Evolutionary conservation across 1,140 invertebrate species (phyloP), one percentile per base, ranked within the genome.

Genomic region (Cydia splendana): DNA sequence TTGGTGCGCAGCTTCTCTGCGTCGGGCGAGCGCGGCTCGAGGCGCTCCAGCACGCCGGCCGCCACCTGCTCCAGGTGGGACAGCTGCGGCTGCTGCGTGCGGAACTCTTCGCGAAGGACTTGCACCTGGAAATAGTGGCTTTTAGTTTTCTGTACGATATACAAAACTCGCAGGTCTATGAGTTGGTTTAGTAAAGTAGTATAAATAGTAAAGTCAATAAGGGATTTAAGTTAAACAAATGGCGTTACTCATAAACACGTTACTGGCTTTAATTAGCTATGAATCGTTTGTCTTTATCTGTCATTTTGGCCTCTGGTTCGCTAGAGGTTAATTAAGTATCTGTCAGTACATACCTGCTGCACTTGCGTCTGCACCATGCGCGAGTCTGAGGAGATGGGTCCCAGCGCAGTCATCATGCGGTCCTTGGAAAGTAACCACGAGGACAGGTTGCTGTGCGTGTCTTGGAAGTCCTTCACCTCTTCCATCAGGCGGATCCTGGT

Each of bases 311-410:
- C 24, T 24, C 24, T 24, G 24, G 24, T 24, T 24, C 24, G 24
- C 24, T 24, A 34, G 34, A 34, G 5, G 38, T 42, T 7, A 9
- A 48, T 48, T 12, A 48, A 48, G 24, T 48, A 48, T 48, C 2
- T 4, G 45, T 48, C 12, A 13, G 12, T 48, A 38, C 88, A 38
- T 85, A 93, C 93, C 94, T 98, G 98, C 88, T 99, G 98, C 34
- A 98, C 96, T 94, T 99, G 98, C 78, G 97, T 98, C 81, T 98
- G 97, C 0, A 99, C 97, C 96, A 99, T 97, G 67, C 98, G 94
- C 0, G 98, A 97, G 88, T 99, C 98, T 0, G 97, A 97, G 0
- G 98, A 98, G 81, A 99, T 98, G 0, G 98, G 98, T 30, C 98
- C 98, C 0, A 99, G 94, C 0, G 98, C 98, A 2, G 96, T 96